phyloP scores from a whole-genome alignment of 2,888 invertebrate species.

The Stenurella melanura region DNA sequence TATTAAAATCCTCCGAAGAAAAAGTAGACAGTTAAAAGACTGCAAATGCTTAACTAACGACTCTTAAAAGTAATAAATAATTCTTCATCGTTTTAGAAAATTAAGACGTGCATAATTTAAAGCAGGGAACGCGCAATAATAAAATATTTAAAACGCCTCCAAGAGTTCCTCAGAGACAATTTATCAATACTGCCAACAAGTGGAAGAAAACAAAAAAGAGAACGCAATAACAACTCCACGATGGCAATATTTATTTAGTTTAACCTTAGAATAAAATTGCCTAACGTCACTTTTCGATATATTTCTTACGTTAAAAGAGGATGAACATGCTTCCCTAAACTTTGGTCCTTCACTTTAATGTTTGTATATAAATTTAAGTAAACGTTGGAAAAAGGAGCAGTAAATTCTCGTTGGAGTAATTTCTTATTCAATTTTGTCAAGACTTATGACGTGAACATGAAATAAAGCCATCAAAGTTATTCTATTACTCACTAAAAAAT shows the following conservation, averaged over 20 bases:
- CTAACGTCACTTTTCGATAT: slow-evolving; percentile 23
- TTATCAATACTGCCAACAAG: slow-evolving; percentile 56
- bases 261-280: slow-evolving; percentile 26
- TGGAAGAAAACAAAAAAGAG: slow-evolving; percentile 48
- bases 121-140: slow-evolving; percentile 42
- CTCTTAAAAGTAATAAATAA: slow-evolving; percentile 39
- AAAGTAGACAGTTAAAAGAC: not conserved
- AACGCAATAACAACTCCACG: slow-evolving; percentile 43
- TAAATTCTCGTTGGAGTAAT: not conserved
- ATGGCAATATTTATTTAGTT: slow-evolving; percentile 43
- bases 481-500: not conserved
- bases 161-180: slow-evolving; percentile 50
- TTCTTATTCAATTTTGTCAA: slow-evolving; percentile 11
- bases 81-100: slow-evolving; percentile 53
- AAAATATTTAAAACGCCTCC: slow-evolving; percentile 54
- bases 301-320: not conserved
- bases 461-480: not conserved
- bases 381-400: slow-evolving; percentile 11
- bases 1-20: not conserved
- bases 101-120: slow-evolving; percentile 59
- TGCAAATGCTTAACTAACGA: slow-evolving; percentile 15
- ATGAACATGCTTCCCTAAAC: slow-evolving; percentile 9
- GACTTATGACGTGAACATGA: not conserved
- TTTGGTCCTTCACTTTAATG: slow-evolving; percentile 20
- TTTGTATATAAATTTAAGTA: slow-evolving; percentile 21